phyloP scores from a whole-genome alignment of 2,888 invertebrate species.

The Marasmarcha lunaedactyla region DNA sequence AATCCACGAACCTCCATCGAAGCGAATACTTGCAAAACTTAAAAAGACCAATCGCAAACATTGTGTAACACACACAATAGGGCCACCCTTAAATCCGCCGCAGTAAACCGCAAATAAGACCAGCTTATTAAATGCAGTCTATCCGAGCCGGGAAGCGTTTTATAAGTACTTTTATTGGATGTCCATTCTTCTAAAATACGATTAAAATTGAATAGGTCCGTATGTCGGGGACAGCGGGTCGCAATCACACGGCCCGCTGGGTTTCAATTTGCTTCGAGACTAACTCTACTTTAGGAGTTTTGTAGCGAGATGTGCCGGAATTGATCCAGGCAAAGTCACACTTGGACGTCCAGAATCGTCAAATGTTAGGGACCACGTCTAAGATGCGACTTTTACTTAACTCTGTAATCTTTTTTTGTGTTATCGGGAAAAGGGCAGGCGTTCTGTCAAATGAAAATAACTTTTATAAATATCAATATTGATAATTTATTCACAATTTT shows the following conservation, averaged over 20 bases:
- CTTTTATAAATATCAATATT: slow-evolving; percentile 51
- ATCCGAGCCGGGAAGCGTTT: slow-evolving; percentile 27
- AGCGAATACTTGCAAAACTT: slow-evolving; percentile 36
- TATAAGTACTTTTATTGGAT: slow-evolving; percentile 59
- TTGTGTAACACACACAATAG: slow-evolving; percentile 41
- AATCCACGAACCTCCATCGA: slow-evolving; percentile 21
- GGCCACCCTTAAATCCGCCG: slow-evolving; percentile 45
- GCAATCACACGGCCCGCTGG: slow-evolving; percentile 66
- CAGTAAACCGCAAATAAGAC: slow-evolving; percentile 61
- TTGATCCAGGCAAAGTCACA: slow-evolving; percentile 36
- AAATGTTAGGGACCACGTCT: too few species aligned
- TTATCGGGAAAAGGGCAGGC: neutral
- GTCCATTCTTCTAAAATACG: slow-evolving; percentile 69
- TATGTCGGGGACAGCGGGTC: slow-evolving; percentile 54
- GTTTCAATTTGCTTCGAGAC: slow-evolving; percentile 70
- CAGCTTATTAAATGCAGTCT: slow-evolving; percentile 55
- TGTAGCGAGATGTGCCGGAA: slow-evolving; percentile 60
- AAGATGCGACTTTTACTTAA: too few species aligned
- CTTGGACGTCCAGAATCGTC: too few species aligned
- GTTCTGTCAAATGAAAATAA: neutral
- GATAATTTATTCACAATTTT: slow-evolving; percentile 71
- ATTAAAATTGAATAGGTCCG: slow-evolving; percentile 70
- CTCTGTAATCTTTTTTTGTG: too few species aligned
- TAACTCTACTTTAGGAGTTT: slow-evolving; percentile 63
- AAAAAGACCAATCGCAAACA: slow-evolving; percentile 64